phyloP scores from a whole-genome alignment of 2,888 invertebrate species.

The Hyles lineata region DNA sequence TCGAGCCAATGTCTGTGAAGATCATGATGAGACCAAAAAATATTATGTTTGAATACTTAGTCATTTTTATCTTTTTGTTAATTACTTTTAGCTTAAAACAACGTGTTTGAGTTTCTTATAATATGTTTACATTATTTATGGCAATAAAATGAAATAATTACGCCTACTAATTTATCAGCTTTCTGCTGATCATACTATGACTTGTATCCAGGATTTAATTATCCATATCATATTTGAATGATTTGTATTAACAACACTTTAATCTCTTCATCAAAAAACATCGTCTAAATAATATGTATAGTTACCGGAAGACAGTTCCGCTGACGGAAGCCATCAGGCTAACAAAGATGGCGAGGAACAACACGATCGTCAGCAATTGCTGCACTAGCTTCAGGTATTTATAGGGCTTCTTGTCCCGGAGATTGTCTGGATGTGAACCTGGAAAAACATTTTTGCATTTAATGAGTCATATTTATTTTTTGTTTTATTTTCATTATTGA shows the following conservation, averaged over 20 bases:
- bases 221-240: not conserved
- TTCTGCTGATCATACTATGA: too few species aligned
- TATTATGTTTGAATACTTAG: too few species aligned
- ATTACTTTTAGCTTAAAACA: too few species aligned
- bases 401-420: slow-evolving; percentile 76
- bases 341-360: slow-evolving; percentile 91
- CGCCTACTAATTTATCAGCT: too few species aligned
- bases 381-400: slow-evolving; percentile 89
- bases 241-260: not conserved
- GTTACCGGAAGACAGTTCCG: slow-evolving; percentile 79
- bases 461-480: not conserved
- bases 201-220: too few species aligned
- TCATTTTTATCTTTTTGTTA: too few species aligned
- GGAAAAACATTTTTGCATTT: slow-evolving; percentile 33
- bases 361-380: slow-evolving; percentile 90
- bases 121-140: too few species aligned
- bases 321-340: slow-evolving; percentile 90
- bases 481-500: too few species aligned
- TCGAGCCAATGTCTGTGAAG: too few species aligned
- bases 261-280: not conserved
- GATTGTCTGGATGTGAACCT: slow-evolving; percentile 80
- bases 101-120: too few species aligned
- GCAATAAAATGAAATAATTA: too few species aligned
- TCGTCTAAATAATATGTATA: slow-evolving; percentile 31
- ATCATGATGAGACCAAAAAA: too few species aligned